Conservation (phyloP, 2,113 vertebrate genomes). For the Tamias sibiricus region DNA sequence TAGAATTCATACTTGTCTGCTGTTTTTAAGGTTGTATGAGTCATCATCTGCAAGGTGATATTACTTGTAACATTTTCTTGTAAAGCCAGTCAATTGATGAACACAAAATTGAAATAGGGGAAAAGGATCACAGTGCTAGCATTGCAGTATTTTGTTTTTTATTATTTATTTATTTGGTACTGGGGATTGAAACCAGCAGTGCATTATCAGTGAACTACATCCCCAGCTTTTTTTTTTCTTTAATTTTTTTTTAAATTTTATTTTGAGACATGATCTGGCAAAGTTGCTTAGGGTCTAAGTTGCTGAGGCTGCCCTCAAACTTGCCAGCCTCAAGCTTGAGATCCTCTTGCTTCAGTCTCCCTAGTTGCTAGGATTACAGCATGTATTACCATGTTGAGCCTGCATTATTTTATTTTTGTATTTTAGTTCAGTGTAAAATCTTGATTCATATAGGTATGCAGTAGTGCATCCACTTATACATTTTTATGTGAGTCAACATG, state of each 20-base stretch:
- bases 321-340: too few species aligned
- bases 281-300: too few species aligned
- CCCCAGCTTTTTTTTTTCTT: too few species aligned
- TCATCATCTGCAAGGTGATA: slow-evolving; percentile 32
- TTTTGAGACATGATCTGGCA: too few species aligned
- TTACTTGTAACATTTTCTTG: slow-evolving; percentile 63
- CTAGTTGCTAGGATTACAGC: too few species aligned
- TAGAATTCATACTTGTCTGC: neutral
- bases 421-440: slow-evolving; percentile 29
- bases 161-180: too few species aligned
- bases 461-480: neutral
- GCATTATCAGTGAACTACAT: too few species aligned
- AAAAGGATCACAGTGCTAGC: neutral
- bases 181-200: too few species aligned
- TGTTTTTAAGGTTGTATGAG: slow-evolving; percentile 47
- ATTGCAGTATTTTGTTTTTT: neutral
- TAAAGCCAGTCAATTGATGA: slow-evolving; percentile 38
- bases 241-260: too few species aligned
- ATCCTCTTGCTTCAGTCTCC: too few species aligned
- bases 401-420: slow-evolving; percentile 21
- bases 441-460: neutral
- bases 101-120: slow-evolving; percentile 40
- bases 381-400: too few species aligned
- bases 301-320: too few species aligned
- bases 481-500: slow-evolving; percentile 42